Evolutionary conservation across 2,797 vertebrate genomes (phyloP).

Genomic region (Intellagama lesueurii): DNA sequence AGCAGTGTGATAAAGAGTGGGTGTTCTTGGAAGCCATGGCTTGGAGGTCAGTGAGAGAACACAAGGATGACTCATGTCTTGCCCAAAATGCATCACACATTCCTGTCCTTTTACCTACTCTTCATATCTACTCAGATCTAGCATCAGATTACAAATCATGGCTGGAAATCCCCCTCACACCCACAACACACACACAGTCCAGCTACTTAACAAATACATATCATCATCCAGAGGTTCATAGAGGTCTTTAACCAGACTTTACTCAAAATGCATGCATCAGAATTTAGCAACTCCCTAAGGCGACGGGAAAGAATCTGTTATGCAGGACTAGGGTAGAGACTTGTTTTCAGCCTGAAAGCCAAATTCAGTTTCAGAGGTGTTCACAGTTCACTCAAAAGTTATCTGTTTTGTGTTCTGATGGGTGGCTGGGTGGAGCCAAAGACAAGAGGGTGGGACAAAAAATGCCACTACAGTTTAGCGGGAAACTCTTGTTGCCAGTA

Average conservation of each 20-base stretch:
- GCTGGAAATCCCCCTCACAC: not conserved
- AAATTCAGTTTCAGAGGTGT: too few relatives aligned
- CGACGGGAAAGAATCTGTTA: too few relatives aligned
- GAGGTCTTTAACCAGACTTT: not conserved
- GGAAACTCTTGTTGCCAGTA: too few relatives aligned
- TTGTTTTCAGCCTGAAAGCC: not conserved
- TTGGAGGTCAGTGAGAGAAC: conserved; percentile 12
- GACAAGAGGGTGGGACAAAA: too few relatives aligned
- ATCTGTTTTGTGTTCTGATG: too few relatives aligned
- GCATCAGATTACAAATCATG: not conserved
- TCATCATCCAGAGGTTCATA: not conserved
- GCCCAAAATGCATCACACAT: not conserved
- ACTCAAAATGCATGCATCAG: not conserved
- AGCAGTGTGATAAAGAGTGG: not conserved
- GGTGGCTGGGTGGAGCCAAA: too few relatives aligned
- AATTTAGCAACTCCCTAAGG: not conserved
- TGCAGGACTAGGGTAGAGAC: not conserved
- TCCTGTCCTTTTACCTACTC: conserved; percentile 46
- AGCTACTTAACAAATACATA: not conserved
- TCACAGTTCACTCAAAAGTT: too few relatives aligned
- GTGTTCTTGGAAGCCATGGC: not conserved
- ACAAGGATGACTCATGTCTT: conserved; percentile 24
- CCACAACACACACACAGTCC: too few relatives aligned
- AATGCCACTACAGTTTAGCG: too few relatives aligned
- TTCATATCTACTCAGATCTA: not conserved